Evolutionary conservation across 2,797 vertebrate species (phyloP), one percentile per base, ranked within the genome.

Genomic region (Cryptoprocta ferox): DNA sequence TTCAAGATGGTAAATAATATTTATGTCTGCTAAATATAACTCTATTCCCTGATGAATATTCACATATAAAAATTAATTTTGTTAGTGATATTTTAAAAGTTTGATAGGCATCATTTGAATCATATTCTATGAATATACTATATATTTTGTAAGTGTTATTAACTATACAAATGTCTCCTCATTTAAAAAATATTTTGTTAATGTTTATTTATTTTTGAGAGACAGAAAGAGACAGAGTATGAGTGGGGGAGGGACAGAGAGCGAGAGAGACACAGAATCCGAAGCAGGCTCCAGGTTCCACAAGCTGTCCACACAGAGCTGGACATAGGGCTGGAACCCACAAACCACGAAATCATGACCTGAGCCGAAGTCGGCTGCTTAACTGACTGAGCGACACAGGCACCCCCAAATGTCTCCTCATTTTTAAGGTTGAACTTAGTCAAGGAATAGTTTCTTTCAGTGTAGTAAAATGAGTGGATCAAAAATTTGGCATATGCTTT

Each of bases 1-100:
- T 96, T 97, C 89, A 98, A 37, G 24, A 84, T 97, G 93, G 71
- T 97, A 96, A 98, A 98, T 95, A 97, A 96, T 97, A 97, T 98
- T 98, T 98, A 9, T 84, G 95, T 98, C 98, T 93, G 66, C 80
- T 98, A 71, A 97, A 93, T 94, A 42, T 93, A 95, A 97, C 83
- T 97, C 75, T 97, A 98, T 95, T 98, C 97, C 91, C 89, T 97
- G 63, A 10, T 96, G 12, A 97, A 95, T 82, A 96, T 37, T 97
- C 82, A 83, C 75, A 98, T 89, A 96, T 59, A 95, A 94, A 95
- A 85, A 61, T 82, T 48, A 45, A 81, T n/a, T 90, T 35, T 93
- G 28, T 63, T 76, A 56, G 15, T 76, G 78, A 39, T 50, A 89
- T 48, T 88, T 97, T 92, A 93, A 97, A 98, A 97, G 35, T 88